phyloP scores from a whole-genome alignment of 2,113 vertebrate genomes.

The Typhlomys cinereus region DNA sequence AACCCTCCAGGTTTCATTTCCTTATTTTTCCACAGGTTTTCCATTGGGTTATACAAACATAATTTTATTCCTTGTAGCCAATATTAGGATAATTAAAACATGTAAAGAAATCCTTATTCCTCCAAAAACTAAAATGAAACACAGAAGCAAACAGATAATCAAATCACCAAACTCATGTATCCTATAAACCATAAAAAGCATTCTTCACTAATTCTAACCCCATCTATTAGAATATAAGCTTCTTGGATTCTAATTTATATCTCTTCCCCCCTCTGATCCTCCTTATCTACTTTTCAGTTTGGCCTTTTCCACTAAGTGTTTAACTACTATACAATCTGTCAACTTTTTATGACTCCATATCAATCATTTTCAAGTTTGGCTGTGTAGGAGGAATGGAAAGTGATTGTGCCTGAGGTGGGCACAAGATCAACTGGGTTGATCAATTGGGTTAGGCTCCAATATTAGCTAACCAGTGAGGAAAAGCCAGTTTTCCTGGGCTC shows the following conservation, averaged over 20 bases:
- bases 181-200: neutral
- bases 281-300: neutral
- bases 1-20: neutral
- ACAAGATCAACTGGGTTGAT: no score
- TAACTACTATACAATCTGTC: neutral
- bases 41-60: neutral
- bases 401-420: no score
- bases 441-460: no score
- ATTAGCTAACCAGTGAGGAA: no score
- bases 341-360: neutral
- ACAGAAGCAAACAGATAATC: slow-evolving; percentile 13
- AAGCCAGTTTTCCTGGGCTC: no score
- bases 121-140: neutral
- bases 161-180: neutral
- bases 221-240: neutral
- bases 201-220: neutral
- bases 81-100: neutral
- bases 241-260: neutral
- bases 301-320: neutral
- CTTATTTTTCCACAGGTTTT: neutral
- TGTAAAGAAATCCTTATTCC: neutral
- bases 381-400: accelerated
- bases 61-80: neutral
- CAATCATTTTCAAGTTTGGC: neutral
- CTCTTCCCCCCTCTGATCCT: neutral